Conservation (phyloP, 2,797 vertebrate species). For the Anas georgica region DNA sequence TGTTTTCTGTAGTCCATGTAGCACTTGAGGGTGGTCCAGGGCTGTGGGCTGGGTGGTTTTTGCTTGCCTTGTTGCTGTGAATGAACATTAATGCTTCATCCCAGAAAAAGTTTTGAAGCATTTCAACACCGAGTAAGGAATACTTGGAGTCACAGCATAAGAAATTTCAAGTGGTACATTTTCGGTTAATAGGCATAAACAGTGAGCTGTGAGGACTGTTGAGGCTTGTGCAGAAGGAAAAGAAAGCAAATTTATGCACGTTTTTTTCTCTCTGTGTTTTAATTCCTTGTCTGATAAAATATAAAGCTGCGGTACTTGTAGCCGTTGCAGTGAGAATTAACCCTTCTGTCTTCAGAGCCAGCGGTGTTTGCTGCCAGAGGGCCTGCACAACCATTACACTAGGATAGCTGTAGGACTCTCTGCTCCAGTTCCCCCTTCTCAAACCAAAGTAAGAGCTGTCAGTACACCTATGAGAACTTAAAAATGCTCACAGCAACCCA, state of each 20-base stretch:
- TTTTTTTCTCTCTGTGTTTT: neutral
- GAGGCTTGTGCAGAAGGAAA: neutral
- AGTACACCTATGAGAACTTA: neutral
- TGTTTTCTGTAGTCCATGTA: neutral
- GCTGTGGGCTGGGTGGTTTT: neutral
- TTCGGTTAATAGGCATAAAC: neutral
- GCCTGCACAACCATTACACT: accelerated
- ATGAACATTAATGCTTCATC: neutral
- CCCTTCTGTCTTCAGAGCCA: neutral
- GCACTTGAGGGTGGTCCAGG: neutral
- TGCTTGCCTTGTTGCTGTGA: neutral
- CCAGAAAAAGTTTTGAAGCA: neutral
- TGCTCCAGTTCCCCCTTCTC: neutral
- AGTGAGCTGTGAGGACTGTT: neutral
- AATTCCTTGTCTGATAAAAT: neutral
- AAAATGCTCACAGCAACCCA: neutral
- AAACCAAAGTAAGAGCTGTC: neutral
- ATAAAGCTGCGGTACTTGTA: neutral
- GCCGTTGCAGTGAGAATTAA: neutral
- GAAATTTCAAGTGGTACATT: neutral
- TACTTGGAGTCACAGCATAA: neutral
- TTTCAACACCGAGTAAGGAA: neutral
- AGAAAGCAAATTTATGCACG: neutral
- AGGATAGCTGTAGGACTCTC: neutral
- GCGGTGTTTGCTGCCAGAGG: neutral